A percentile compares a stretch with the other conserved stretches of the same genome.
phyloP scores from a whole-genome alignment of 1,140 invertebrate species.

The Batillaria attramentaria region DNA sequence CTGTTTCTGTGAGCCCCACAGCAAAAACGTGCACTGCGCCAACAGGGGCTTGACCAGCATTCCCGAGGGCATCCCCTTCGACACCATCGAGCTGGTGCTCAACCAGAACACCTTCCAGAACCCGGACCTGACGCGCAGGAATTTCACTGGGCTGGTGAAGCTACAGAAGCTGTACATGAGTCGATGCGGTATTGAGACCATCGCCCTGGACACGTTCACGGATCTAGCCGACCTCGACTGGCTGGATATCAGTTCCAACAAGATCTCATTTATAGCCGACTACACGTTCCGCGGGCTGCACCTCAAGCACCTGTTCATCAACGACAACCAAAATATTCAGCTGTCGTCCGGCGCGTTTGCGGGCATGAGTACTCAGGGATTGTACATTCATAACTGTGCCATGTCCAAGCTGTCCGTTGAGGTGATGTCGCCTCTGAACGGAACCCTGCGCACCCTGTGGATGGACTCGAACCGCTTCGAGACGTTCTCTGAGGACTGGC shows the following conservation, averaged over 20 bases:
- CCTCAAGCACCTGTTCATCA: slow-evolving; percentile 67
- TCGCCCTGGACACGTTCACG: slow-evolving; percentile 65
- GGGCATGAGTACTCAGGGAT: slow-evolving; percentile 64
- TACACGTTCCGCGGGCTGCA: slow-evolving; percentile 67
- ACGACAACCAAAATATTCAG: slow-evolving; percentile 66
- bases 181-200: slow-evolving; percentile 67
- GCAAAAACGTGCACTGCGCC: slow-evolving; percentile 67
- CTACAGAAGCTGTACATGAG: slow-evolving; percentile 67
- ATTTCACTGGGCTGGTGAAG: slow-evolving; percentile 60
- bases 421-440: slow-evolving; percentile 65
- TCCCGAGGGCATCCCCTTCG: slow-evolving; percentile 64
- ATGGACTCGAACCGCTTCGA: slow-evolving; percentile 68
- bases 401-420: slow-evolving; percentile 59
- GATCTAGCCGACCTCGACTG: slow-evolving; percentile 65
- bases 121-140: slow-evolving; percentile 52
- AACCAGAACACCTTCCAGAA: slow-evolving; percentile 67
- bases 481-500: slow-evolving; percentile 55
- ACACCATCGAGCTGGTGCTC: slow-evolving; percentile 65
- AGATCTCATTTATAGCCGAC: slow-evolving; percentile 62
- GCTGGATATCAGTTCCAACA: slow-evolving; percentile 69
- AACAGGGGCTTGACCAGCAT: slow-evolving; percentile 61
- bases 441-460: slow-evolving; percentile 65
- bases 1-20: slow-evolving; percentile 67
- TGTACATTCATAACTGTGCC: slow-evolving; percentile 68
- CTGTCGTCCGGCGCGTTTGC: slow-evolving; percentile 63